Conservation (phyloP, 2,113 vertebrate species). For the Psephotus haematonotus region DNA sequence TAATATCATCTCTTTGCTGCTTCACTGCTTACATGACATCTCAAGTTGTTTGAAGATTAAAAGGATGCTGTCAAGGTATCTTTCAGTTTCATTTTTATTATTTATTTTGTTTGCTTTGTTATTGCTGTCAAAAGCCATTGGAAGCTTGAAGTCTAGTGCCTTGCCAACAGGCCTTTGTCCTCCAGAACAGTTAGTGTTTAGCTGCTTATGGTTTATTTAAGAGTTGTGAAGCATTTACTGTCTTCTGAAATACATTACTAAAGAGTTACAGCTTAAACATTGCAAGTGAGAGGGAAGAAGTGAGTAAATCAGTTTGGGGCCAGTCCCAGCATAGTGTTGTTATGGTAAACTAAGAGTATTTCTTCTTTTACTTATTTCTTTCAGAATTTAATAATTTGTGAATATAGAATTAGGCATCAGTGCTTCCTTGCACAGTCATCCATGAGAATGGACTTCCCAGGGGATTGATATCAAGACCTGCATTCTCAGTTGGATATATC, state of each 20-base stretch:
- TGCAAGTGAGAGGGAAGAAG: background rate
- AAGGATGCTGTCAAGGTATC: conserved; percentile 30
- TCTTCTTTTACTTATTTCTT: background rate
- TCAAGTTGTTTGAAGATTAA: conserved; percentile 40
- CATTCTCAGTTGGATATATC: background rate
- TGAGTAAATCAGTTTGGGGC: background rate
- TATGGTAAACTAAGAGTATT: background rate
- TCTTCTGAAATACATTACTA: background rate
- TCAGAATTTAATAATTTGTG: background rate
- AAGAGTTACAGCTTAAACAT: background rate
- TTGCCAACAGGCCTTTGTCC: background rate
- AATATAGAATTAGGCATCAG: background rate
- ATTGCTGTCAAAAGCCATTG: background rate
- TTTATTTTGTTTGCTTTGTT: conserved; percentile 33
- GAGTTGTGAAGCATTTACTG: conserved; percentile 1
- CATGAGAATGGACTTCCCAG: background rate
- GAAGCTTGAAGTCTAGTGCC: background rate
- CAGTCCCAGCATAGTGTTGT: background rate
- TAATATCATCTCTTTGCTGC: conserved; percentile 17
- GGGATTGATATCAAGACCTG: background rate
- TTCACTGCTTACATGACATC: conserved; percentile 33
- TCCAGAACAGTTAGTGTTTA: background rate
- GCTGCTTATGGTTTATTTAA: conserved; percentile 16
- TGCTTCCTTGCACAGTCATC: background rate
- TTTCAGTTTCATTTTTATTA: background rate